Evolutionary conservation across 2,888 invertebrate species (phyloP).

Genomic region (Linyphia triangularis): DNA sequence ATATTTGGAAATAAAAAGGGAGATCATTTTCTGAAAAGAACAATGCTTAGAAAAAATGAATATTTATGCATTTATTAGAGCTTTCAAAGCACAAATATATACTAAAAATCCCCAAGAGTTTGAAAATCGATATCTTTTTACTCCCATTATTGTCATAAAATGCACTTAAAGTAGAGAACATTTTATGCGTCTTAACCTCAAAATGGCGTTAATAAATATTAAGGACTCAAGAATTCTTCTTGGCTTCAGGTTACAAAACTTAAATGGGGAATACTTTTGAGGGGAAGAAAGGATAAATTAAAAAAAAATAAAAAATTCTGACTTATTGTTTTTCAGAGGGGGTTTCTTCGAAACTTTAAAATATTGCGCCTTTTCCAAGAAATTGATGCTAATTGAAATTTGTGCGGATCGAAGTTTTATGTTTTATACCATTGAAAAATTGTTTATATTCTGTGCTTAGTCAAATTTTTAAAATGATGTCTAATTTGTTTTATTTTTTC

Average conservation of each 20-base stretch:
- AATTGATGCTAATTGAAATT: background rate
- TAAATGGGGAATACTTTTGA: background rate
- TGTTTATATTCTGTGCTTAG: no score
- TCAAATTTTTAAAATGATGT: no score
- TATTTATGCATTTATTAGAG: background rate
- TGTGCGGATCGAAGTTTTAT: no score
- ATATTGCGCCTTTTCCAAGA: background rate
- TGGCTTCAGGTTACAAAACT: background rate
- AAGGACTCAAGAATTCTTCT: background rate
- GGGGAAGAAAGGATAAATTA: background rate
- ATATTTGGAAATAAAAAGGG: no score
- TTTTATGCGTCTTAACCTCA: slow-evolving; percentile 1
- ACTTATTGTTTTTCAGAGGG: background rate
- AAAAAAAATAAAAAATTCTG: background rate
- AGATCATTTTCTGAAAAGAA: no score
- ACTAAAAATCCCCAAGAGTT: background rate
- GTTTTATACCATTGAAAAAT: no score
- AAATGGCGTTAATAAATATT: slow-evolving; percentile 6
- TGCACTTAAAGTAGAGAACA: background rate
- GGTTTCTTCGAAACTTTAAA: background rate
- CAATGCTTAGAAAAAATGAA: background rate
- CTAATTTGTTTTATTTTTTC: no score
- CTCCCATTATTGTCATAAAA: slow-evolving; percentile 1
- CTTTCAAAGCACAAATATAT: background rate
- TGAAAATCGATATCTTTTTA: slow-evolving; percentile 40